Evolutionary conservation across 53 echinoderm and acorn worm species (phyloP), one percentile per base, ranked within the genome.

Genomic region (Antedon mediterranea): DNA sequence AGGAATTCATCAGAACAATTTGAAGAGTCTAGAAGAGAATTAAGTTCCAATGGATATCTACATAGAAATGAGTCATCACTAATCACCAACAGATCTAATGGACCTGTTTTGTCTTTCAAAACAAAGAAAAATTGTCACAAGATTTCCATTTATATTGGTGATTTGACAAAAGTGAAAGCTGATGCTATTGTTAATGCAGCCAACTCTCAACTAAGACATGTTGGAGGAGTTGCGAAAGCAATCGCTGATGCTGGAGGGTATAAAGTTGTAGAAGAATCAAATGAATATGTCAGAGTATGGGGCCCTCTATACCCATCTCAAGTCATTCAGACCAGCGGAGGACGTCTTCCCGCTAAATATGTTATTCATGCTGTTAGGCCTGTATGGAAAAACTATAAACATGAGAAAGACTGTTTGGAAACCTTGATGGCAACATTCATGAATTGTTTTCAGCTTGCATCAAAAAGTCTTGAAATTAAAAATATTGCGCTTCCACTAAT

Each of bases 311-410:
- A 77, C 71, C 83, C 83, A 20, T 72, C 84, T 30, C n/a, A 88
- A 72, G 88, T 88, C 6, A n/a, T 78, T 15, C 30, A 76, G 43
- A 87, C 87, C 23, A 75, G 72, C 31, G 83, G 83, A 3, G 87
- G 87, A 43, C 77, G 72, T 43, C 34, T 88, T 71, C 88, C 84
- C 0, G 78, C 84, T 70, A 72, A 30, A 30, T 88, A 80, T 71
- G 81, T 88, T 5, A 79, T 88, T 28, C 88, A 88, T 81, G 88
- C 88, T 27, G 87, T 87, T 30, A 87, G 87, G 72, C 87, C 87
- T 43, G 31, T 75, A 20, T 87, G 87, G 87, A 71, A 23, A 1
- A 84, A 84, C 3, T 88, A 88, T 41, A 73, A 80, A 37, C 76
- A 84, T 30, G 71, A 88, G 71, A 70, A 28, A 13, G 81, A 84